Conservation (phyloP, 2,113 vertebrate species). For the Gavialis gangeticus region DNA sequence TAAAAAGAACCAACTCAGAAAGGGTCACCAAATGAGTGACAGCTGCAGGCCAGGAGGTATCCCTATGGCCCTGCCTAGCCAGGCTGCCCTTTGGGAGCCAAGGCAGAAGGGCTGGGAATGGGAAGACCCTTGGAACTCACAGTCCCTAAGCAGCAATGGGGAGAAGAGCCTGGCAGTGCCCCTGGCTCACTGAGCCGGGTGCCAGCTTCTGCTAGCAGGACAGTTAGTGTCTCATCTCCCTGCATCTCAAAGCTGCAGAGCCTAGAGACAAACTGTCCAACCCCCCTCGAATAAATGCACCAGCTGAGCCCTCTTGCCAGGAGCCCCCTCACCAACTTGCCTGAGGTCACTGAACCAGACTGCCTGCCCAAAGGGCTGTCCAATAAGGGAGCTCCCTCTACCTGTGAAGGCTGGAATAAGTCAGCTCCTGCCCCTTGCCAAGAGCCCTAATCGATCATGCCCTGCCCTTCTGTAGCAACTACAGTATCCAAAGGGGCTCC, state of each 20-base stretch:
- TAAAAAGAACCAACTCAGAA: slow-evolving; percentile 45
- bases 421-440: neutral
- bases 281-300: neutral
- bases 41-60: slow-evolving; percentile 15
- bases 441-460: neutral
- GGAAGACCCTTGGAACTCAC: neutral
- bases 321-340: no score
- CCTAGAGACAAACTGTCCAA: neutral
- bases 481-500: neutral
- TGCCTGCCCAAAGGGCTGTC: no score
- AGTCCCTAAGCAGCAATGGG: neutral
- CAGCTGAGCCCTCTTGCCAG: neutral
- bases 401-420: no score
- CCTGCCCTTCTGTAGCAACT: neutral
- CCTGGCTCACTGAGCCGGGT: neutral
- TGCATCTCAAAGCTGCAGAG: neutral
- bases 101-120: neutral
- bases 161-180: neutral
- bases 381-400: neutral
- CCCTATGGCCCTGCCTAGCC: neutral
- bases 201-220: neutral
- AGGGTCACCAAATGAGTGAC: slow-evolving; percentile 33
- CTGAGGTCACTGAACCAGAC: no score
- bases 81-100: neutral
- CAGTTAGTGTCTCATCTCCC: neutral